Percentiles rank a stretch among this genome's conserved stretches.
Evolutionary conservation across 1,140 invertebrate species (phyloP).

Genomic region (Rhagoletis pomonella): DNA sequence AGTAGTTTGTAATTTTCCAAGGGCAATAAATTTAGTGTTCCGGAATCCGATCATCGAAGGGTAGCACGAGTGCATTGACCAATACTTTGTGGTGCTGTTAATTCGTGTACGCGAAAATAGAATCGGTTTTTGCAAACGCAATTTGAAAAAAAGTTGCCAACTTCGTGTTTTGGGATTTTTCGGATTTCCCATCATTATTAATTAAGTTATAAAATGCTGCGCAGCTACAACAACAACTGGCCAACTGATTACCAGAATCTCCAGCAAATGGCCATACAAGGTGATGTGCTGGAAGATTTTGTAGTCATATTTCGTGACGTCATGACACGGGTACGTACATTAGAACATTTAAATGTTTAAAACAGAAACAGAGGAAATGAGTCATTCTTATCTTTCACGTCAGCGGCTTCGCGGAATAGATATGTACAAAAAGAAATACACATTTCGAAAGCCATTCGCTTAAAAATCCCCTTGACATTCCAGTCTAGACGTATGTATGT

Average conservation of each 20-base stretch:
- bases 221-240: conserved; percentile 65
- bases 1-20: background rate
- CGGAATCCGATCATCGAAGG: too few species aligned
- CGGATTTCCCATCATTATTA: background rate
- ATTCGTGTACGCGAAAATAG: background rate
- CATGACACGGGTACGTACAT: conserved; percentile 76
- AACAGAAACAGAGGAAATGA: too few species aligned
- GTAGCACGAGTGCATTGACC: background rate
- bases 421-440: too few species aligned
- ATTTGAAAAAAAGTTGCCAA: background rate
- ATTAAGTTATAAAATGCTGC: conserved; percentile 63
- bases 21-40: too few species aligned
- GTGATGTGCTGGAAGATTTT: conserved; percentile 80
- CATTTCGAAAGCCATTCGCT: too few species aligned
- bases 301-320: conserved; percentile 77
- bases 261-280: conserved; percentile 73
- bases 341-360: too few species aligned
- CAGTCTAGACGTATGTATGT: too few species aligned
- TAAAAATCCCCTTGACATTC: too few species aligned
- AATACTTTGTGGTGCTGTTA: background rate
- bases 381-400: too few species aligned
- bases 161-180: background rate
- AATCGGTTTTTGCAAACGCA: background rate
- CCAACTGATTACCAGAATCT: conserved; percentile 71
- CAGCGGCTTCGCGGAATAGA: too few species aligned